A percentile compares a stretch with the other conserved stretches of the same genome.
Conservation (phyloP, 2,888 invertebrate genomes). For the Aleiodes testaceus region DNA sequence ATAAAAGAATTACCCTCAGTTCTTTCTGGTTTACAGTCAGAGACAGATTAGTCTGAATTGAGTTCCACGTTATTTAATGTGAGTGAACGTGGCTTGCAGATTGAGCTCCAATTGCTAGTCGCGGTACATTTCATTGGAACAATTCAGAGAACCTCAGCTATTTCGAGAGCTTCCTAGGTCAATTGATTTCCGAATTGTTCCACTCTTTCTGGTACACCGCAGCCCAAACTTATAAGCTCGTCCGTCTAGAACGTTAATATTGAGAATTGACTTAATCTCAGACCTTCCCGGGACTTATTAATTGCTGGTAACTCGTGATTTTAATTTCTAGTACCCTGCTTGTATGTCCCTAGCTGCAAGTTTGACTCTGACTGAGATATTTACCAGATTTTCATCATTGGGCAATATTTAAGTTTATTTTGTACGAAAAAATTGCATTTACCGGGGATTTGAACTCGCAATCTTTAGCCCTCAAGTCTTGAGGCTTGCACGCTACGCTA, state of each 20-base stretch:
- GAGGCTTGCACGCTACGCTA: background rate
- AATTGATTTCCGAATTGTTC: constrained; percentile 31
- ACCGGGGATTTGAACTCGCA: constrained; percentile 50
- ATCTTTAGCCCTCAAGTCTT: constrained; percentile 37
- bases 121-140: constrained; percentile 59
- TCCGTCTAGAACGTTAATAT: constrained; percentile 55
- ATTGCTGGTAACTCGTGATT: constrained; percentile 25
- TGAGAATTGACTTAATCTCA: constrained; percentile 56
- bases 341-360: constrained; percentile 55
- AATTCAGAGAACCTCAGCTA: constrained; percentile 55
- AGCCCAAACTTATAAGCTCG: constrained; percentile 53
- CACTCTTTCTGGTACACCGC: constrained; percentile 60
- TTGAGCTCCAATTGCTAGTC: constrained; percentile 61
- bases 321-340: constrained; percentile 51
- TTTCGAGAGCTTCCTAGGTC: constrained; percentile 35
- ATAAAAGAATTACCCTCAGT: constrained; percentile 54
- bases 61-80: constrained; percentile 52
- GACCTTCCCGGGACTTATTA: constrained; percentile 56
- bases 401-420: constrained; percentile 22
- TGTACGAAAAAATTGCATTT: background rate
- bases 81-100: constrained; percentile 55
- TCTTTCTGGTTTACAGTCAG: constrained; percentile 51
- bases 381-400: constrained; percentile 49
- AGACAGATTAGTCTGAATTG: constrained; percentile 63
- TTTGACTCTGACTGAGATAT: constrained; percentile 56